Percentiles rank a stretch among this genome's conserved stretches.
phyloP scores from a whole-genome alignment of 2,888 invertebrate genomes.

The Cistogaster globosa region DNA sequence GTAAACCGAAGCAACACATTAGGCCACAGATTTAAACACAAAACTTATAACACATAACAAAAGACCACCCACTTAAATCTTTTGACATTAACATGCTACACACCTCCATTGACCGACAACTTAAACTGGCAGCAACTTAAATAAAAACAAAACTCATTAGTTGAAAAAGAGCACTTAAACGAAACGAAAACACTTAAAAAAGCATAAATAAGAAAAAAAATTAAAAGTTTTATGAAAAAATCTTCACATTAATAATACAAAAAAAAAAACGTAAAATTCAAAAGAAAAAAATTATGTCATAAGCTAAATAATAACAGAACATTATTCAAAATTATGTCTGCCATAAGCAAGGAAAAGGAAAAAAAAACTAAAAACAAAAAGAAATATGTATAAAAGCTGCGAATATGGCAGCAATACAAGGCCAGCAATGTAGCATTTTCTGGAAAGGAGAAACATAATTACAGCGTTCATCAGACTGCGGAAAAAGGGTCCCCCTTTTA shows the following conservation, averaged over 20 bases:
- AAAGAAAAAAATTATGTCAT: constrained; percentile 51
- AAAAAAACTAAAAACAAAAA: not conserved
- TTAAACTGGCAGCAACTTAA: constrained; percentile 24
- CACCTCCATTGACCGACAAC: constrained; percentile 39
- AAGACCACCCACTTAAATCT: constrained; percentile 52
- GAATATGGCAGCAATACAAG: constrained; percentile 30
- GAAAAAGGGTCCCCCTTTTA: too few relatives aligned
- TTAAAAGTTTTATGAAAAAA: constrained; percentile 20
- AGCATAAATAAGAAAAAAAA: constrained; percentile 1
- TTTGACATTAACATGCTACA: constrained; percentile 40
- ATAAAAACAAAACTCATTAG: constrained; percentile 63
- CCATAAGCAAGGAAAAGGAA: not conserved
- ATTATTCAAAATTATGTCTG: constrained; percentile 67
- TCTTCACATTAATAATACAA: constrained; percentile 45
- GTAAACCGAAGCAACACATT: not conserved
- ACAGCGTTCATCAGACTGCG: not conserved
- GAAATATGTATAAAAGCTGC: not conserved
- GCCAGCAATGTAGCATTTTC: constrained; percentile 34
- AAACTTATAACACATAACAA: not conserved
- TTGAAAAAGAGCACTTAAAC: constrained; percentile 45
- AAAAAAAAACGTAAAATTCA: constrained; percentile 35
- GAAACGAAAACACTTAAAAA: constrained; percentile 38
- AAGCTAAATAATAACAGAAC: constrained; percentile 63
- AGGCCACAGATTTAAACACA: not conserved
- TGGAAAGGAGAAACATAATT: not conserved